These are phyloP conservation scores for Scarus forsteni DNA, from an alignment of 2,797 vertebrate genomes.

Conservation along the genomic window DNA sequence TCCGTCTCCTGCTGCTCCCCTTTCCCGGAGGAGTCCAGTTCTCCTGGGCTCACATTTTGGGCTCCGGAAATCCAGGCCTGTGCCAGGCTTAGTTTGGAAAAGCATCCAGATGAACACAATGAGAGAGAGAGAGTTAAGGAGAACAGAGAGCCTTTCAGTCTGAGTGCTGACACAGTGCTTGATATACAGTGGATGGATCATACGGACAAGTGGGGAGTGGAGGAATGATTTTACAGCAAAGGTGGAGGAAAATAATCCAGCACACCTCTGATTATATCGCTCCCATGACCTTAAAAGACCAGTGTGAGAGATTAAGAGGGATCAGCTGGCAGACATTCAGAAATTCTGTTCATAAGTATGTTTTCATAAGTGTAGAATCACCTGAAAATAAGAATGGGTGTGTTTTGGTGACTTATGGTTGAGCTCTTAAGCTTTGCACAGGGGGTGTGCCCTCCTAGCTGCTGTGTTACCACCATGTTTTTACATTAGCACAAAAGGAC, in stretches of 20 bases:
- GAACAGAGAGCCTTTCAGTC: constrained; percentile 63
- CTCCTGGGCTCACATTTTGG: constrained; percentile 63
- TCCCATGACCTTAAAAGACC: constrained; percentile 6
- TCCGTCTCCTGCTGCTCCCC: constrained; percentile 55
- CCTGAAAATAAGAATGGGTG: not conserved
- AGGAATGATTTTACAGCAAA: constrained; percentile 25
- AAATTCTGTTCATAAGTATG: not conserved
- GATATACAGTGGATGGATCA: constrained; percentile 30
- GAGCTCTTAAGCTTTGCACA: not conserved
- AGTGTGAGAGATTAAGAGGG: not conserved
- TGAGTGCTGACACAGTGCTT: constrained; percentile 53
- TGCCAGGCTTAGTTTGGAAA: constrained; percentile 75
- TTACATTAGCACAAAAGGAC: not conserved
- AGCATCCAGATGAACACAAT: constrained; percentile 64
- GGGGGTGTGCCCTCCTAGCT: not conserved
- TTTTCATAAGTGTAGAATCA: not conserved
- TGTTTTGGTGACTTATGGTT: not conserved
- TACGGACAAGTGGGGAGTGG: constrained; percentile 9
- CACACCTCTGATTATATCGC: constrained; percentile 17
- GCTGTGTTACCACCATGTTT: not conserved
- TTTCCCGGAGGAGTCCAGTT: constrained; percentile 62
- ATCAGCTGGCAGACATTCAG: not conserved
- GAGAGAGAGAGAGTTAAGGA: constrained; percentile 33
- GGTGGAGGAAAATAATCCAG: constrained; percentile 14
- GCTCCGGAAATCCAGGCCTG: constrained; percentile 75